Conservation (phyloP, 2,797 vertebrate species). For the Sebastiscus albofasciatus region DNA sequence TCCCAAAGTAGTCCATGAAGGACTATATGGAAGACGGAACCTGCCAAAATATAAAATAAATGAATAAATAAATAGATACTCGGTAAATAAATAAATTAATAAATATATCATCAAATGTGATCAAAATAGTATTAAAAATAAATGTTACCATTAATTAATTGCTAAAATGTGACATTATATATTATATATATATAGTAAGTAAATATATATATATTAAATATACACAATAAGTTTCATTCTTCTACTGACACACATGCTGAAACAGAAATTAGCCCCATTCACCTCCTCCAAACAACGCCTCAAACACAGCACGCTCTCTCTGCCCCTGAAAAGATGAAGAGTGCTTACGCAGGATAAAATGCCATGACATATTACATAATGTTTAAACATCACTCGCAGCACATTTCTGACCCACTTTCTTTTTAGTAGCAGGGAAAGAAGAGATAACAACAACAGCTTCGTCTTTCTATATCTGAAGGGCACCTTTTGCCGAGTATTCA, state of each 20-base stretch:
- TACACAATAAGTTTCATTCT: too few relatives aligned
- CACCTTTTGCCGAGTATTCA: constrained; percentile 11
- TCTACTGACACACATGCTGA: not conserved
- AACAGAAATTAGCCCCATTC: not conserved
- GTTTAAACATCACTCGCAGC: constrained; percentile 73
- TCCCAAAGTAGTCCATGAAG: not conserved
- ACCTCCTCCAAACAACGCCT: not conserved
- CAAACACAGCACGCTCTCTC: constrained; percentile 6
- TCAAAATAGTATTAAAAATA: too few relatives aligned
- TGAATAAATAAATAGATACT: too few relatives aligned
- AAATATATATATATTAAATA: not conserved
- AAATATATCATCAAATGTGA: too few relatives aligned
- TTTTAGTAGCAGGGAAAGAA: constrained; percentile 23
- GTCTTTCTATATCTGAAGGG: constrained; percentile 34
- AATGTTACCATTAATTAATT: too few relatives aligned
- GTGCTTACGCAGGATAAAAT: constrained; percentile 62
- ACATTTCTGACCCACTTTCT: constrained; percentile 70
- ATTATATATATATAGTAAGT: too few relatives aligned
- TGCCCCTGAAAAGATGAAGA: constrained; percentile 45
- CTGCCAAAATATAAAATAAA: too few relatives aligned
- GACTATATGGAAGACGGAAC: not conserved
- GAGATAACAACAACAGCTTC: constrained; percentile 10
- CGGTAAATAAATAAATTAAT: too few relatives aligned
- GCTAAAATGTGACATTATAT: too few relatives aligned
- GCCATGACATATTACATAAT: constrained; percentile 72